Base-by-base conservation (phyloP, 2,888 invertebrate genomes). In the Pollenia labialis region DNA sequence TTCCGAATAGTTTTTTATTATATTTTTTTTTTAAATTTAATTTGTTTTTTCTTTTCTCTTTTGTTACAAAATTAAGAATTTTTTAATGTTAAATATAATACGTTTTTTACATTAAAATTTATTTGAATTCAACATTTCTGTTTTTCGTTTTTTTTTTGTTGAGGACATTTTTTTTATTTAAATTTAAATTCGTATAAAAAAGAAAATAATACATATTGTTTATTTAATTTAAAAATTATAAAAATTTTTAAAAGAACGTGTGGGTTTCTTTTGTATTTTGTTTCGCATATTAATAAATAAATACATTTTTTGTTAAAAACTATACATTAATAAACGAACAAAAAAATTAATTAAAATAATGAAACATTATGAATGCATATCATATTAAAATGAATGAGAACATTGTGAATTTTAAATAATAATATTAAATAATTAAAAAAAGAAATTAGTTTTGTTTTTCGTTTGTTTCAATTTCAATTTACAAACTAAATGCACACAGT, bases 31-130 rank as follows among this genome's bases (percentile, higher is more conserved):
- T 58, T 68, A n/a, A 9, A 14, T 42, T 66, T 46, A 60, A 44
- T 54, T 44, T 40, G 52, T 23, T 62, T 72, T 71, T 54, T 79
- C 23, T 58, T 66, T 68, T 68, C 68, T 58, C n/a, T 42, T 84
- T 85, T 86, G 81, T 85, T 86, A 86, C 72, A 83, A 83, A 83
- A 81, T 80, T 76, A 83, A 86, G 80, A 83, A 83, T 80, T 74
- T 85, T 74, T 54, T 86, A 82, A n/a, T 42, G 81, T 79, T 60
- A 42, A 66, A 56, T 66, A 66, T 42, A 74, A 58, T 77, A 69
- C 69, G 66, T 50, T 16, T 68, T 46, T 71, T 44, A 50, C 44
- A 56, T 80, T 69, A 58, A 60, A 60, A 50, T 74, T 68, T 79
- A 68, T 74, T 60, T 52, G 40, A 69, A 44, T 81, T 81, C 69